Conservation (phyloP, 2,888 invertebrate genomes). For the Drosophila mulleri region DNA sequence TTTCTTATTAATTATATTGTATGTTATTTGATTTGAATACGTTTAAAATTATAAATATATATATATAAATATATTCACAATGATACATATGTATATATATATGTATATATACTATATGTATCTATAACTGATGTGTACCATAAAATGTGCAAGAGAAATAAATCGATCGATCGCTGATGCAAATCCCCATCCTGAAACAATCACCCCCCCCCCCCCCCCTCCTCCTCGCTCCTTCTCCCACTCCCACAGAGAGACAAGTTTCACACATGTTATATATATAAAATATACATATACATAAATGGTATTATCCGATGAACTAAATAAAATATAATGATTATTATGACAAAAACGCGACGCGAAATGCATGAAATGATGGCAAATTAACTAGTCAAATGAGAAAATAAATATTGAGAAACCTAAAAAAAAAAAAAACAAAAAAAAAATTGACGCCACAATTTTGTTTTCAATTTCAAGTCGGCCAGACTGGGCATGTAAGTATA, state of each 20-base stretch:
- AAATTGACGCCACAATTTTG: slow-evolving; percentile 22
- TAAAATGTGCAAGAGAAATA: slow-evolving; percentile 49
- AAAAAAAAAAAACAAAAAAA: slow-evolving; percentile 19
- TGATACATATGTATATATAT: slow-evolving; percentile 19
- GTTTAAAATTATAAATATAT: slow-evolving; percentile 53
- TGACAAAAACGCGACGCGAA: slow-evolving; percentile 51
- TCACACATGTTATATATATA: slow-evolving; percentile 75
- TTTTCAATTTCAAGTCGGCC: slow-evolving; percentile 23
- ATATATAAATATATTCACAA: slow-evolving; percentile 17
- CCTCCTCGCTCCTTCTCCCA: background rate
- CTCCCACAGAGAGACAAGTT: slow-evolving; percentile 38
- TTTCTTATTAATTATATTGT: slow-evolving; percentile 60
- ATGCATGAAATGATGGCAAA: slow-evolving; percentile 57
- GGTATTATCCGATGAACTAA: slow-evolving; percentile 72
- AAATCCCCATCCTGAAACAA: no score
- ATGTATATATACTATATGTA: slow-evolving; percentile 22
- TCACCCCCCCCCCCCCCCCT: background rate
- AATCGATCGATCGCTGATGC: background rate
- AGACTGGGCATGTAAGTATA: no score
- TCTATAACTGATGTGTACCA: slow-evolving; percentile 48
- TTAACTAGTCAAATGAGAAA: slow-evolving; percentile 83
- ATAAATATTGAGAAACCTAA: slow-evolving; percentile 76
- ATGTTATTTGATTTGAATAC: slow-evolving; percentile 67
- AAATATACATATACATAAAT: slow-evolving; percentile 63
- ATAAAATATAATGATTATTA: slow-evolving; percentile 72